Conservation (phyloP, 2,797 vertebrate genomes). For the Pangasius krempfi region DNA sequence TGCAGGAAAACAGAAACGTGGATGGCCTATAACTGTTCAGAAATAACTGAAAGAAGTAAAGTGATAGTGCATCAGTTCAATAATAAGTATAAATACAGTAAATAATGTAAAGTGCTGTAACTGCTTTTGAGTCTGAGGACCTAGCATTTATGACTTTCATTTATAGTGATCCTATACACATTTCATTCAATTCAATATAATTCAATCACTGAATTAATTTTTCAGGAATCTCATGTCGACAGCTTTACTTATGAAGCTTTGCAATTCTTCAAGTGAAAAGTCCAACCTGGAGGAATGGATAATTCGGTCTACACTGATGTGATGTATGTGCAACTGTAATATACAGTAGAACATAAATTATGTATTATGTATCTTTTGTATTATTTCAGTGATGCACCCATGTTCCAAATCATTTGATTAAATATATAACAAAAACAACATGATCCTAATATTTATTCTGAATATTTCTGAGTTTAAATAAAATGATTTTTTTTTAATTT, state of each 20-base stretch:
- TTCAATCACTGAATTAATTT: not conserved
- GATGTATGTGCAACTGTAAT: not conserved
- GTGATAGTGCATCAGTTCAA: not conserved
- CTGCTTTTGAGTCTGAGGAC: not conserved
- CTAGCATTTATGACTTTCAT: not conserved
- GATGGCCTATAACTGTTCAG: not conserved
- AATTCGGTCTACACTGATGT: not conserved
- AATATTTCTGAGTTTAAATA: not conserved
- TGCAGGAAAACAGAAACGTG: too few relatives aligned
- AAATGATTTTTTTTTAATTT: not conserved
- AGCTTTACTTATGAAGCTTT: not conserved
- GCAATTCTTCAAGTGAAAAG: not conserved
- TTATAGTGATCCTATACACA: too few relatives aligned
- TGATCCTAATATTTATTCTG: not conserved
- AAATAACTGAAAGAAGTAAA: not conserved
- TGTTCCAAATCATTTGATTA: not conserved
- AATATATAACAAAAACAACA: not conserved
- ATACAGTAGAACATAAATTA: not conserved
- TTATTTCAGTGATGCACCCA: not conserved
- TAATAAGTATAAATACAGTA: not conserved
- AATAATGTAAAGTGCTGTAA: not conserved
- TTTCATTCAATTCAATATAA: too few relatives aligned
- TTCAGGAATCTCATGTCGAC: not conserved
- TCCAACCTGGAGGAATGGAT: not conserved
- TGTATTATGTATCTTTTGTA: too few relatives aligned